Base-by-base conservation (phyloP, 2,797 vertebrate species). In the Sparus aurata region DNA sequence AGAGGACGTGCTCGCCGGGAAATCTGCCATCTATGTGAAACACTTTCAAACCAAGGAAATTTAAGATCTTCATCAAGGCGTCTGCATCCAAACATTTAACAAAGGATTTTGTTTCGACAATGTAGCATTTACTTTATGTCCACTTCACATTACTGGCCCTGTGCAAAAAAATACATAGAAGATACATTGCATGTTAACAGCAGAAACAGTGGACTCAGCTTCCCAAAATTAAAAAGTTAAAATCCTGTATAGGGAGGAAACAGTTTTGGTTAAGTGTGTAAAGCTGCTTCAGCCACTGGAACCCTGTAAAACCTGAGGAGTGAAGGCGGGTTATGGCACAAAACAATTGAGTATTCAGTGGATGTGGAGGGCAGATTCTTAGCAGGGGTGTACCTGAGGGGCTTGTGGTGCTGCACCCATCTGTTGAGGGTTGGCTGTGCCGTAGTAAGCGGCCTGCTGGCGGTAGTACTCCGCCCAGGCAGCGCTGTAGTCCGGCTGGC, bases 81-180 rank as follows among this genome's bases (percentile, higher is more conserved):
- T 98, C 98, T 98, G 98, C 98, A 99, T 99, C 98, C 98, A 99
- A 98, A 99, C 97, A 99, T 99, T 98, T 98, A 99, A 99, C 98
- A 99, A 98, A 99, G 97, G 98, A 94, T 97, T 98, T 98, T 93
- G 91, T 97, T 98, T 98, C 98, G 97, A 99, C 97, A 99, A 99
- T 97, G 98, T 97, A 98, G 98, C 97, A 99, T 98, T 97, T 99
- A 99, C 97, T 98, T 97, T 99, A 97, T 99, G 98, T 99, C 98
- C 98, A 97, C 98, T 99, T 99, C 98, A 98, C 97, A 99, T 99
- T 99, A 99, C 98, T 99, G 98, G 98, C 97, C 98, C 98, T 99
- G 98, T 98, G 97, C 98, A 99, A 97, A 97, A 96, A 99, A 97
- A 99, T 99, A 99, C 98, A 99, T 99, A 99, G 98, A 97, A 99